phyloP scores from a whole-genome alignment of 2,888 invertebrate genomes.

The Ophion slaviceki region DNA sequence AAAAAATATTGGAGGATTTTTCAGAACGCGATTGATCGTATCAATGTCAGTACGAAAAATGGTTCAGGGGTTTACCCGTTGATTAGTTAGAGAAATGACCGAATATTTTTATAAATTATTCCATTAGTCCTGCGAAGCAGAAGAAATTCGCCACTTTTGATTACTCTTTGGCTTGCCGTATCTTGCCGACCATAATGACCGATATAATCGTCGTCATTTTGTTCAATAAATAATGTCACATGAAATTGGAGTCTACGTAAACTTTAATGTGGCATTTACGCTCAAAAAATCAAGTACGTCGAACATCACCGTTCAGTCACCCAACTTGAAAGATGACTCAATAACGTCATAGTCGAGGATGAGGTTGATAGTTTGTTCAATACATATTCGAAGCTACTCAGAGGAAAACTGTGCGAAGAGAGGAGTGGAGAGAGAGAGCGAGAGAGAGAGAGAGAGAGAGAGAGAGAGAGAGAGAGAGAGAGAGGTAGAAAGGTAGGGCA shows the following conservation, averaged over 20 bases:
- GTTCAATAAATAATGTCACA: neutral
- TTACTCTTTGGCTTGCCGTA: neutral
- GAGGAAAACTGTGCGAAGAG: conserved; percentile 9
- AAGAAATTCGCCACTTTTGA: too few relatives aligned
- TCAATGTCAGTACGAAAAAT: too few relatives aligned
- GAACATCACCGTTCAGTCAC: conserved; percentile 37
- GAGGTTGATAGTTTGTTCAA: conserved; percentile 6
- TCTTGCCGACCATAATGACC: too few relatives aligned
- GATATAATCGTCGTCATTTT: neutral
- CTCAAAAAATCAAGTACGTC: neutral
- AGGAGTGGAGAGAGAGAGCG: neutral
- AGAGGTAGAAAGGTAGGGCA: neutral
- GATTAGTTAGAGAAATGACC: too few relatives aligned
- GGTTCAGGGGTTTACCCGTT: too few relatives aligned
- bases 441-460: conserved; percentile 11
- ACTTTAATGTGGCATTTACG: neutral
- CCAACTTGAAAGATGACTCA: conserved; percentile 47
- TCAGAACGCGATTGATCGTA: too few relatives aligned
- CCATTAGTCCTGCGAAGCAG: too few relatives aligned
- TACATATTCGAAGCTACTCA: conserved; percentile 8
- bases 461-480: conserved; percentile 1
- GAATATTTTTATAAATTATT: too few relatives aligned
- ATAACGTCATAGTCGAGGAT: conserved; percentile 33
- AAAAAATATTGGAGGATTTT: too few relatives aligned
- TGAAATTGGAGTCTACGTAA: conserved; percentile 1